Evolutionary conservation across 2,888 invertebrate species (phyloP), one percentile per base, ranked within the genome.

Genomic region (Yponomeuta sedellus): DNA sequence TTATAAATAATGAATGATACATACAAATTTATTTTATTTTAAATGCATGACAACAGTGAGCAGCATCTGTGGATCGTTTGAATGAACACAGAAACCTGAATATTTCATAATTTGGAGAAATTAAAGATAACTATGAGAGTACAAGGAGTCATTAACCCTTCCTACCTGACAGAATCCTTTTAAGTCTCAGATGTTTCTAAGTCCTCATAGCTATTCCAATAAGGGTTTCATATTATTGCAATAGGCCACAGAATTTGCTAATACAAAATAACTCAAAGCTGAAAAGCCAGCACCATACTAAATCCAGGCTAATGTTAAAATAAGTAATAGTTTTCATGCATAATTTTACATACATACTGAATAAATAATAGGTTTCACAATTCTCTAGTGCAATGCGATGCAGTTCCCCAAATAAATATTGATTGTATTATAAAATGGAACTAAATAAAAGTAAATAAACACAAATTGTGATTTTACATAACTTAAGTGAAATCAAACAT

Each of bases 371-470:
- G 4, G 3, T 52, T 52, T 52, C 44, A 16, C 4, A 52, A 52
- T 2, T 44, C 44, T 44, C 10, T 12, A 12, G 44, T 44, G 12
- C 10, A 10, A 44, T 44, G 44, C 44, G 10, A 12, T 44, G 3
- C 44, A 44, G 44, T 12, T 12, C 16, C 44, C 16, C 44, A 52
- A 52, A 52, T 52, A 52, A 52, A 52, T 52, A 52, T 52, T 52
- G 12, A 52, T 52, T 52, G 44, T 16, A 16, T 52, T 16, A 6
- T 16, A 16, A 52, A 52, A 52, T 52, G 44, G 44, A 12, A 16
- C 44, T 16, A 58, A 57, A 11, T 57, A 57, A n/a, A 58, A 58
- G 58, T 58, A 58, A 58, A 19, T 58, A 52, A 52, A 52, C 44
- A 52, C 12, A 16, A 16, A 16, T 52, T 52, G 44, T 52, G 44